Evolutionary conservation across 2,113 vertebrate species (phyloP).

Genomic region (Oceanites oceanicus): DNA sequence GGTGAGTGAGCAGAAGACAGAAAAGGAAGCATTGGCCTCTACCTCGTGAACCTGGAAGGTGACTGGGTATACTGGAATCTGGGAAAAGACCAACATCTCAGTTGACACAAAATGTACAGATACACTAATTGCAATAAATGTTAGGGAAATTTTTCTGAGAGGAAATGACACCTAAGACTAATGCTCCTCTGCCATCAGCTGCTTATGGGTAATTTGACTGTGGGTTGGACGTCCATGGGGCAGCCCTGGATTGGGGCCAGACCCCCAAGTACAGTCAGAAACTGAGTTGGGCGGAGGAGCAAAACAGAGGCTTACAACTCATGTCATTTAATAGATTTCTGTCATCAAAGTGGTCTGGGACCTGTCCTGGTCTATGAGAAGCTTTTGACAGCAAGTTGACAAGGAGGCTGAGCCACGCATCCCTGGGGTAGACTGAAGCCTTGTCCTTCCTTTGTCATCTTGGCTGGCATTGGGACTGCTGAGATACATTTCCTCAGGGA

Average conservation of each 20-base stretch:
- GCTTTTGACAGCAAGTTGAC: neutral
- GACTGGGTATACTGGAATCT: neutral
- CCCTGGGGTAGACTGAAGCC: neutral
- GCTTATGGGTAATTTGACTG: neutral
- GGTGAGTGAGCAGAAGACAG: neutral
- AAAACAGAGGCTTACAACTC: neutral
- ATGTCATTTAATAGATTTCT: neutral
- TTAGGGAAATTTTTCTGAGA: neutral
- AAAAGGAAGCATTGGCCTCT: fast-evolving
- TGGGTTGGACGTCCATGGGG: neutral
- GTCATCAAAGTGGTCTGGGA: neutral
- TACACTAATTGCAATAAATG: neutral
- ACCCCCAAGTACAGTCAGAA: neutral
- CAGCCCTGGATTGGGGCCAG: neutral
- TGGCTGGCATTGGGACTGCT: neutral
- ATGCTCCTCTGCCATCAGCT: fast-evolving
- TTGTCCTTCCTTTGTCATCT: neutral
- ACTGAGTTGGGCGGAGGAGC: fast-evolving
- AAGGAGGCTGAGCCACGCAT: neutral
- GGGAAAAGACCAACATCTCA: neutral
- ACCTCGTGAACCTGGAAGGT: neutral
- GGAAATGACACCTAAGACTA: neutral
- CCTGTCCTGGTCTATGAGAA: neutral
- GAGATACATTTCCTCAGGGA: neutral
- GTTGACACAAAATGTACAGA: neutral